A percentile compares a stretch with the other conserved stretches of the same genome.
phyloP scores from a whole-genome alignment of 2,888 invertebrate genomes.

The Drosophila mercatorum region DNA sequence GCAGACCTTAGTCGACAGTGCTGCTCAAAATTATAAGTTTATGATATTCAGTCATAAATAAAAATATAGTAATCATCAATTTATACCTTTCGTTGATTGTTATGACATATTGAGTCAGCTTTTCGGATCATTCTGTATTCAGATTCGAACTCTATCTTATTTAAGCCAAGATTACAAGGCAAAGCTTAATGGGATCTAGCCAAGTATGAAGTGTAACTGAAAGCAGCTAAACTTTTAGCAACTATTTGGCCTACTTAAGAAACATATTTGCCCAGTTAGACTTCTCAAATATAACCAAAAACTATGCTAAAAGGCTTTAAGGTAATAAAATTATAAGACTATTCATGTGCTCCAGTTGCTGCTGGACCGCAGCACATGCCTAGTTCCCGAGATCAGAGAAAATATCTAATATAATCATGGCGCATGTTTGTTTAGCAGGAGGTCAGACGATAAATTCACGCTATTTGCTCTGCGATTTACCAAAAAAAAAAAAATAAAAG shows the following conservation, averaged over 20 bases:
- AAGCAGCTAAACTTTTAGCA: no score
- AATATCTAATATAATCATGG: slow-evolving; percentile 22
- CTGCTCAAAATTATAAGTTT: not conserved
- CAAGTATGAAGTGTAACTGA: no score
- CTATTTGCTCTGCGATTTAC: slow-evolving; percentile 38
- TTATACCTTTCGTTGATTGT: not conserved
- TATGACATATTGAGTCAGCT: not conserved
- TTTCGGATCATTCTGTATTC: no score
- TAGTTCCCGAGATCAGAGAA: no score
- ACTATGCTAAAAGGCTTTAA: not conserved
- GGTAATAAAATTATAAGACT: not conserved
- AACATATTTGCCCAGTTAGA: not conserved
- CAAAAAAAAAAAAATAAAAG: not conserved
- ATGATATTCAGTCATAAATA: not conserved
- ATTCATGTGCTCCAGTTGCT: not conserved
- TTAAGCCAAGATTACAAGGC: no score
- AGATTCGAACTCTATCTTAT: no score
- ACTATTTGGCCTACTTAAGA: not conserved
- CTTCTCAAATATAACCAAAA: not conserved
- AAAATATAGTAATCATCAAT: not conserved
- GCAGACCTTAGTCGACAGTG: not conserved
- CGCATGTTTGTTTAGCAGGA: slow-evolving; percentile 58
- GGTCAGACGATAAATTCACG: slow-evolving; percentile 54
- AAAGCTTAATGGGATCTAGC: no score
- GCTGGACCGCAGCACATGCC: not conserved